Percentiles rank a stretch among this genome's conserved stretches.
Conservation (phyloP, 2,113 vertebrate species). For the Austrofundulus limnaeus region DNA sequence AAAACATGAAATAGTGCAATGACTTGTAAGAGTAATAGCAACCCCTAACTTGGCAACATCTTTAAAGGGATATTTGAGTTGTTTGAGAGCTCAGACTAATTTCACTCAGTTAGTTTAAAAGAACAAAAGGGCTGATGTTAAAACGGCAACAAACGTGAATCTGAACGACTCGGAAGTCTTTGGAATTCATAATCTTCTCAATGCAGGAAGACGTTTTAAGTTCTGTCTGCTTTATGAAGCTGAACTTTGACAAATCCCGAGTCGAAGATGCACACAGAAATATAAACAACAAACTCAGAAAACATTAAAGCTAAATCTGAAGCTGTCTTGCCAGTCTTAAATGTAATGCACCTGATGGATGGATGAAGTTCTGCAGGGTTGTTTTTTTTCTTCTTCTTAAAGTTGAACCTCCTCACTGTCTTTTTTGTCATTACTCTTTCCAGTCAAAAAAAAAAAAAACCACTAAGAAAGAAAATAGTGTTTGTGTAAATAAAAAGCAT, state of each 20-base stretch:
- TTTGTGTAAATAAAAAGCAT: background rate
- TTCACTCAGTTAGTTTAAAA: background rate
- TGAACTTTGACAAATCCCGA: background rate
- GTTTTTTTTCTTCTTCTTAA: background rate
- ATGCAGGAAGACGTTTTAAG: too few relatives aligned
- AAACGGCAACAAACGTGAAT: background rate
- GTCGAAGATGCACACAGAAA: background rate
- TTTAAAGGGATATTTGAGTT: background rate
- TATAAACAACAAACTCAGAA: background rate
- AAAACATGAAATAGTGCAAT: background rate
- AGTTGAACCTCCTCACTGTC: background rate
- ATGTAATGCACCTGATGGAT: background rate
- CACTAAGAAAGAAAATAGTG: too few relatives aligned
- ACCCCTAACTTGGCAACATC: constrained; percentile 1
- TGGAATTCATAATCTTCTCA: background rate
- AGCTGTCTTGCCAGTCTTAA: background rate
- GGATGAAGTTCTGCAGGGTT: too few relatives aligned
- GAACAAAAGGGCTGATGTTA: background rate
- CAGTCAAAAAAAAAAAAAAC: too few relatives aligned
- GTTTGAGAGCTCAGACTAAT: background rate
- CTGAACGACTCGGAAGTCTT: background rate
- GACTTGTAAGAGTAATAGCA: background rate
- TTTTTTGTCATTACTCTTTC: background rate
- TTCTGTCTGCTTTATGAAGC: background rate
- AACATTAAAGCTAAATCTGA: background rate